Conservation (phyloP, 2,888 invertebrate genomes). For the Apoderus coryli region DNA sequence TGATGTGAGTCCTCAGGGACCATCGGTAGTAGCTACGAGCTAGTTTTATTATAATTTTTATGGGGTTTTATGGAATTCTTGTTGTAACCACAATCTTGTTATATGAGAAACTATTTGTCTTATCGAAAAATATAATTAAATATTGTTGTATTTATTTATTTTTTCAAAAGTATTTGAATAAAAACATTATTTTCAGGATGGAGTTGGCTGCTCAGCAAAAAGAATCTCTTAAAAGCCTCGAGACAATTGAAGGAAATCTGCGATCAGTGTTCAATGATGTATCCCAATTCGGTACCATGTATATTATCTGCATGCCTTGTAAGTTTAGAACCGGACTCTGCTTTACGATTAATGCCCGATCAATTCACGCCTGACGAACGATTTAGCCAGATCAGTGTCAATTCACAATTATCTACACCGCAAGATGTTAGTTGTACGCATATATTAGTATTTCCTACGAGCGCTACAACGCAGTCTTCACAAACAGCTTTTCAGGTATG, state of each 20-base stretch:
- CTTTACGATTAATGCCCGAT: conserved; percentile 83
- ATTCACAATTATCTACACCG: conserved; percentile 85
- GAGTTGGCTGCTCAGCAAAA: conserved; percentile 86
- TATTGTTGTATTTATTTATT: too few species aligned
- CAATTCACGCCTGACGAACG: conserved; percentile 92
- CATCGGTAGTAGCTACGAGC: too few species aligned
- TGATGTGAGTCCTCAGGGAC: too few species aligned
- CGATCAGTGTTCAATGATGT: conserved; percentile 71
- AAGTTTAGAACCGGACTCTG: conserved; percentile 43
- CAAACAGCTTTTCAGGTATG: conserved; percentile 55
- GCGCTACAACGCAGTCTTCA: conserved; percentile 78
- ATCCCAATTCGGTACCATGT: conserved; percentile 71
- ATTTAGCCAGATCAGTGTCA: conserved; percentile 66
- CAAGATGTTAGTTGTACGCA: conserved; percentile 95
- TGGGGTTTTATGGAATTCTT: too few species aligned
- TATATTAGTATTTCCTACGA: conserved; percentile 96
- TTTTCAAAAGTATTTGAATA: too few species aligned
- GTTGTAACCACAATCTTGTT: too few species aligned
- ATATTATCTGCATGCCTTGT: conserved; percentile 97
- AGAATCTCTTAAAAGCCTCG: conserved; percentile 76
- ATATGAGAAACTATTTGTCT: too few species aligned
- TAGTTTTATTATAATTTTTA: too few species aligned
- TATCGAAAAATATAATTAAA: too few species aligned
- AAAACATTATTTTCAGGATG: conserved; percentile 54
- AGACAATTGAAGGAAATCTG: conserved; percentile 83